Base-by-base conservation (phyloP, 2,888 invertebrate species). In the Meta bourneti region DNA sequence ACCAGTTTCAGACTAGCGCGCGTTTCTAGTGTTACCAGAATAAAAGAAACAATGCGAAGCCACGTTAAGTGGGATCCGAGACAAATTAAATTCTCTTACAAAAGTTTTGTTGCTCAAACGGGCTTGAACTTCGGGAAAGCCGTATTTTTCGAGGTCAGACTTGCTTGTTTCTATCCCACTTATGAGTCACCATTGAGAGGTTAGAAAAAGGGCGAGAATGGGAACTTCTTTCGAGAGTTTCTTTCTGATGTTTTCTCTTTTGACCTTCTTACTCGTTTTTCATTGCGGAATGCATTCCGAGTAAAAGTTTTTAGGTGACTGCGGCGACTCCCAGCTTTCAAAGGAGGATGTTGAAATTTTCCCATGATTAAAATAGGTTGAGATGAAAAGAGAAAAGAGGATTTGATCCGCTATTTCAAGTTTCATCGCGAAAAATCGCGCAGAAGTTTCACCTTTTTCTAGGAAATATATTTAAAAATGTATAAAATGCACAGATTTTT, bases 221-320 rank as follows among this genome's bases (percentile, higher is more conserved):
- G 61, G 34, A 48, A 48, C 75, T 48, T 52, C 82, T 82, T 81
- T 51, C 70, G 49, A 13, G 8, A 81, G 81, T 52, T 78, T 19
- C 34, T 2, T 54, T 52, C 70, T 61, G 34, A 49, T 72, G 61
- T 84, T 84, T 84, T 84, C 75, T 74, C 84, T 20, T 84, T 20
- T 84, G 84, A 72, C 82, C 82, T 82, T 71, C 75, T 83, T 83
- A 70, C 16, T 34, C 34, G 20, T 6, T 83, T 74, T 51, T 61
- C 74, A 34, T 16, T 34, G 20, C 13, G 75, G 54, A 84, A 61
- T 61, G 19, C 11, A 51, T 82, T 81, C 51, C 72, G 7, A 82
- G 82, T 82, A 82, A 82, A 82, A 82, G 82, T 82, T 82, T 82
- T 51, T 71, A 72, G 71, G 71, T 51, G 84, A 75, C 54, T 61